Evolutionary conservation across 1,140 invertebrate species (phyloP).

Genomic region (Lordiphosa mommai): DNA sequence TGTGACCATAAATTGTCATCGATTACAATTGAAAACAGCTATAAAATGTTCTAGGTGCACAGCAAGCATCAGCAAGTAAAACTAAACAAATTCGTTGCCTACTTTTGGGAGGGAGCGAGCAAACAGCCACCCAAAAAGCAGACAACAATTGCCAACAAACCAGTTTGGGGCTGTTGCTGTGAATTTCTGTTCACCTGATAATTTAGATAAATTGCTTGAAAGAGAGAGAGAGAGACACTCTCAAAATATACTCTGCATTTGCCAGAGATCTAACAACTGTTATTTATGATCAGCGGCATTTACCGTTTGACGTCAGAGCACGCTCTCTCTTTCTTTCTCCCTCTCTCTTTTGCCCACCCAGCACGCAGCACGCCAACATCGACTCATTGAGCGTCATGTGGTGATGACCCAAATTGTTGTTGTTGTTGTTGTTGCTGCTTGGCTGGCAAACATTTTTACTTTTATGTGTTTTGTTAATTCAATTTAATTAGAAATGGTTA

Average conservation of each 20-base stretch:
- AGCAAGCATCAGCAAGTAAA: neutral
- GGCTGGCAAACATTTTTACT: constrained; percentile 8
- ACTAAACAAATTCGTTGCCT: neutral
- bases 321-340: constrained; percentile 1
- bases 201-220: too few species aligned
- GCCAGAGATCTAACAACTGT: too few species aligned
- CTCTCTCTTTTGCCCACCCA: constrained; percentile 4
- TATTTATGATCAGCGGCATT: constrained; percentile 23
- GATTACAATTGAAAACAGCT: too few species aligned
- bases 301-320: constrained; percentile 38
- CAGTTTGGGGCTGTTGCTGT: too few species aligned
- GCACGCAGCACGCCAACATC: constrained; percentile 22
- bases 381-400: constrained; percentile 33
- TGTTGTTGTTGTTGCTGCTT: constrained; percentile 5
- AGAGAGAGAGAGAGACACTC: too few species aligned
- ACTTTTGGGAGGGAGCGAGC: too few species aligned
- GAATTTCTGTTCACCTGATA: too few species aligned
- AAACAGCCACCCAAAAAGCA: too few species aligned
- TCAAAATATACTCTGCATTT: too few species aligned
- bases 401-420: constrained; percentile 38
- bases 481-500: constrained; percentile 7
- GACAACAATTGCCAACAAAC: too few species aligned
- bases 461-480: constrained; percentile 5
- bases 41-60: too few species aligned
- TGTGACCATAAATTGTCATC: too few species aligned